Conservation (phyloP, 2,113 vertebrate genomes). For the Athene cunicularia region DNA sequence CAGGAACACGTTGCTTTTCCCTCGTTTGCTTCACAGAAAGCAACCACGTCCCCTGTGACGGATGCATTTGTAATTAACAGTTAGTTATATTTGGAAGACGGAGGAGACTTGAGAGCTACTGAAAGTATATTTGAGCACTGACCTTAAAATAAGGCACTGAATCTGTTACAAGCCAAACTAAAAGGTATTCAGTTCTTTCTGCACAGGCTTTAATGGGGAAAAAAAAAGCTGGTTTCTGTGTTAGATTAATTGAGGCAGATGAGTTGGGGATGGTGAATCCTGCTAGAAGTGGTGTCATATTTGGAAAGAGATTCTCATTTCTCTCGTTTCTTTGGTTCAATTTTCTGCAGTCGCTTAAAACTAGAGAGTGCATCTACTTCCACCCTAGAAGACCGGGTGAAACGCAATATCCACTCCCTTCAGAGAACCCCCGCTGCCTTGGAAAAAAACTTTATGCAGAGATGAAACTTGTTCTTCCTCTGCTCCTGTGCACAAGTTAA, state of each 20-base stretch:
- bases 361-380: constrained; percentile 90
- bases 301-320: background rate
- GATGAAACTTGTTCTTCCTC: constrained; percentile 63
- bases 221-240: background rate
- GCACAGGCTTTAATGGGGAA: background rate
- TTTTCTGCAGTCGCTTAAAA: constrained; percentile 84
- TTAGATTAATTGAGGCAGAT: too few relatives aligned
- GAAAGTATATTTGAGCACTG: background rate
- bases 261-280: background rate
- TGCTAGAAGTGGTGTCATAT: background rate
- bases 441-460: constrained; percentile 94
- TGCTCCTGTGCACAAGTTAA: background rate
- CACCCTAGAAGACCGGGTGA: constrained; percentile 91
- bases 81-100: background rate
- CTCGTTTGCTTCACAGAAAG: background rate
- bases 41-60: background rate
- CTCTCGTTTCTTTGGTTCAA: background rate
- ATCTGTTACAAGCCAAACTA: background rate
- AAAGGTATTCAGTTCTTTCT: background rate
- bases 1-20: background rate
- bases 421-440: constrained; percentile 90
- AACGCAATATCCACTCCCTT: constrained; percentile 94
- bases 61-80: background rate
- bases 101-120: background rate
- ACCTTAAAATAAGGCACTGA: background rate